Evolutionary conservation across 1,140 invertebrate genomes (phyloP).

Genomic region (Bursaphelenchus mucronatus): DNA sequence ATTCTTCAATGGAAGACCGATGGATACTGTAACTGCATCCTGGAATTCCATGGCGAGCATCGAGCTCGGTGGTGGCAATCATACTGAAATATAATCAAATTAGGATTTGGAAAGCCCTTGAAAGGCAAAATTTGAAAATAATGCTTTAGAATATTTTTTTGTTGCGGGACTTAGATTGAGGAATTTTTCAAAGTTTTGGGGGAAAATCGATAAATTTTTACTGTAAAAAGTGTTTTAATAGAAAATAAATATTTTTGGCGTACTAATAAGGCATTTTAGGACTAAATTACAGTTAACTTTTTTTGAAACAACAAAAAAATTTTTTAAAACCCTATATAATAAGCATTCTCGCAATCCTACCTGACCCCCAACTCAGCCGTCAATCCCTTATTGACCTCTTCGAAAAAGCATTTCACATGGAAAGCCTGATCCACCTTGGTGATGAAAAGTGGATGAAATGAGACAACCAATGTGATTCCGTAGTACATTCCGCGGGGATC

Average conservation of each 20-base stretch:
- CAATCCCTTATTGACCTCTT: conserved; percentile 55
- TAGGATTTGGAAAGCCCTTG: too few species aligned
- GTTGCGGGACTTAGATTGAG: too few species aligned
- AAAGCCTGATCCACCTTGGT: conserved; percentile 61
- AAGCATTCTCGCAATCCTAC: conserved; percentile 17
- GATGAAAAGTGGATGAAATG: conserved; percentile 60
- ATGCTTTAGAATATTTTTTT: too few species aligned
- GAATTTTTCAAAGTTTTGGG: not conserved
- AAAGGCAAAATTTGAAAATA: too few species aligned
- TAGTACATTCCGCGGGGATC: conserved; percentile 61
- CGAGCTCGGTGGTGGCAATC: conserved; percentile 60
- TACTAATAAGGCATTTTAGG: too few species aligned
- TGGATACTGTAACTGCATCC: conserved; percentile 58
- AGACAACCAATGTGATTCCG: conserved; percentile 58
- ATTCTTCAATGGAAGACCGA: conserved; percentile 50
- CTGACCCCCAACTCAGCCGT: conserved; percentile 60
- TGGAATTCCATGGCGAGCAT: conserved; percentile 58
- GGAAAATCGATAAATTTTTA: conserved; percentile 1
- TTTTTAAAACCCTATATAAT: not conserved
- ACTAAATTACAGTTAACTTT: too few species aligned
- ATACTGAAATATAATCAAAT: conserved; percentile 43
- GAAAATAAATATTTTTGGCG: too few species aligned
- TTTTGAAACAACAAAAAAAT: too few species aligned
- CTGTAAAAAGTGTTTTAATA: too few species aligned
- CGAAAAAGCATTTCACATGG: conserved; percentile 61